These are phyloP conservation scores for Callyntrura guangdongensis DNA, from an alignment of 2,888 invertebrate species.

Conservation along the genomic window DNA sequence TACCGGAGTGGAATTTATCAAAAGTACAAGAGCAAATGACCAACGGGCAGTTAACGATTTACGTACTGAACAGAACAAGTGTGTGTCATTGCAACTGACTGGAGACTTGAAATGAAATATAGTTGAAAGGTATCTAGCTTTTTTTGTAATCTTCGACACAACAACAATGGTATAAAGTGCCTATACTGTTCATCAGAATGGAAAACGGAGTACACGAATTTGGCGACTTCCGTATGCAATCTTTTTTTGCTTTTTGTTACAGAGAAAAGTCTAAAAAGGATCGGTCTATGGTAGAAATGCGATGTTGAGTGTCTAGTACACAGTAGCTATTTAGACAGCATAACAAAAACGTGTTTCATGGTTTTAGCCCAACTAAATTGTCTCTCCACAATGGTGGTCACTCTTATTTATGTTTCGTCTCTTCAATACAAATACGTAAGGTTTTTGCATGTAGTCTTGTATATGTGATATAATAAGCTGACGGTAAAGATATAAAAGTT, in stretches of 20 bases:
- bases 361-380: constrained; percentile 12
- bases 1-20: constrained; percentile 50
- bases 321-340: neutral
- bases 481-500: constrained; percentile 7
- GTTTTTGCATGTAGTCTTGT: neutral
- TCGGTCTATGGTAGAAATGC: neutral
- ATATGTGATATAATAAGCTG: neutral
- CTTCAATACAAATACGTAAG: constrained; percentile 18
- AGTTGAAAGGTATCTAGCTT: constrained; percentile 15
- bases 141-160: neutral
- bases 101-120: neutral
- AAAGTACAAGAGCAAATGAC: constrained; percentile 47
- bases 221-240: constrained; percentile 42
- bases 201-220: constrained; percentile 2
- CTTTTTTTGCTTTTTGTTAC: constrained; percentile 37
- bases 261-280: neutral
- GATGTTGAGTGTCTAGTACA: neutral
- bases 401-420: constrained; percentile 42
- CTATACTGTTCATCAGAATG: neutral
- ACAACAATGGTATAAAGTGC: constrained; percentile 17
- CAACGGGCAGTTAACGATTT: constrained; percentile 19
- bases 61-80: neutral
- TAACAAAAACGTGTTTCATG: constrained; percentile 1
- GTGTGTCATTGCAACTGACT: neutral
- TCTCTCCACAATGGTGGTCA: constrained; percentile 34